These are phyloP conservation scores for Cepaea nemoralis DNA, from an alignment of 1,140 invertebrate species.

Conservation along the genomic window DNA sequence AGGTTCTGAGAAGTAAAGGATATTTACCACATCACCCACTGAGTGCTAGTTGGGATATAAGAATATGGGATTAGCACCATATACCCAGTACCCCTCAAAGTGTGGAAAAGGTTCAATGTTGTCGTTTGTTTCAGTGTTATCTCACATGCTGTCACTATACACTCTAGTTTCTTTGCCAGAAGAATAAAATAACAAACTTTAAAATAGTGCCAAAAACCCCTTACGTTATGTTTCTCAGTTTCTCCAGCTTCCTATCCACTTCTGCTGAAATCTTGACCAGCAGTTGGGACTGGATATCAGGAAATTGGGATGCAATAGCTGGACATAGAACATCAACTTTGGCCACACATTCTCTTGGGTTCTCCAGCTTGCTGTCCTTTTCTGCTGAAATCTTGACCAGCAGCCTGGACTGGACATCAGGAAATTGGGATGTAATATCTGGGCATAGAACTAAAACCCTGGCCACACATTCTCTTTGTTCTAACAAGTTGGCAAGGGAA, in stretches of 20 bases:
- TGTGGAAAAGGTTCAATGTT: too few species aligned
- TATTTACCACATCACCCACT: too few species aligned
- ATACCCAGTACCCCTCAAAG: too few species aligned
- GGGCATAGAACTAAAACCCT: not conserved
- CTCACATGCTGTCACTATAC: too few species aligned
- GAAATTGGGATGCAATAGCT: not conserved
- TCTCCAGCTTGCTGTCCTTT: not conserved
- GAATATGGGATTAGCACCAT: too few species aligned
- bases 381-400: slow-evolving; percentile 4
- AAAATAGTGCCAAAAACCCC: too few species aligned
- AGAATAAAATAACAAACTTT: too few species aligned
- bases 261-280: slow-evolving; percentile 4
- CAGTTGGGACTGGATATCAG: not conserved
- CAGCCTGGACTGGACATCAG: not conserved
- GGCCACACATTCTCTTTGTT: not conserved
- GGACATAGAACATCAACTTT: not conserved
- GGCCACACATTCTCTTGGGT: not conserved
- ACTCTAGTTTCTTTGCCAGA: too few species aligned
- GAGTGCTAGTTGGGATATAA: too few species aligned
- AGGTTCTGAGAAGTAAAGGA: too few species aligned
- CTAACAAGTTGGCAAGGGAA: slow-evolving; percentile 9
- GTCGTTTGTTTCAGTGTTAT: too few species aligned
- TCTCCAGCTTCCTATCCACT: not conserved
- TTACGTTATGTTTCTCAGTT: not conserved
- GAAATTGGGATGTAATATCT: not conserved